Base-by-base conservation (phyloP, 2,113 vertebrate genomes). In the Progne subis region DNA sequence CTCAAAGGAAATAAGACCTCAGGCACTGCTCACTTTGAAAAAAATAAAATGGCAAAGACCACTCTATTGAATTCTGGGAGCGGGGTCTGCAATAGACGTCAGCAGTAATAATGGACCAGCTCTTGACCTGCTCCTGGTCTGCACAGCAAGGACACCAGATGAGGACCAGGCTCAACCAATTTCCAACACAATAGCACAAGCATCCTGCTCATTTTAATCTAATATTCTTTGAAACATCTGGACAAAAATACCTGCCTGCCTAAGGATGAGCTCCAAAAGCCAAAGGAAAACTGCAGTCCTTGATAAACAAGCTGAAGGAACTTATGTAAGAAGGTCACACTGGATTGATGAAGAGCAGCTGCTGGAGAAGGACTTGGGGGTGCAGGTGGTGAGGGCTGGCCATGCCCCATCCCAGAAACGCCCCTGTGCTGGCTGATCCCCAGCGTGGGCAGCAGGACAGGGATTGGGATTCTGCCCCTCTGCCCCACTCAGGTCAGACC, bases 141-240 rank as follows among this genome's bases (percentile, higher is more conserved):
- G 0, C 76, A 39, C 26, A 92, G 72, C 83, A 91, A 95, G 88
- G 94, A 92, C 79, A 68, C 39, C 76, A 91, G 86, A 67, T 90
- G 91, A 90, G 93, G 41, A 85, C 53, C 34, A 29, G 71, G 47
- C 79, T 83, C 82, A 81, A 50, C 21, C 88, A 92, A 94, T 94
- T 88, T 87, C 24, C 77, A 71, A 12, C n/a, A 89, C 83, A 94
- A 86, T 86, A 32, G 60, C 19, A 69, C 76, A 92, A 84, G 39
- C 41, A 91, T 91, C 55, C 90, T 64, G n/a, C 49, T 89, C 57
- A 84, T 96, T 94, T 86, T 78, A 80, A 68, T 84, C 44, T 32
- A 81, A 89, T 64, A 44, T 23, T 84, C 44, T 47, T 75, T 56
- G 43, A 88, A 86, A 64, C 52, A 49, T 92, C 80, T 84, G 56